A percentile compares a stretch with the other conserved stretches of the same genome.
These are phyloP conservation scores for Ormyrus pomaceus DNA, from an alignment of 2,888 invertebrate species.

Conservation along the genomic window DNA sequence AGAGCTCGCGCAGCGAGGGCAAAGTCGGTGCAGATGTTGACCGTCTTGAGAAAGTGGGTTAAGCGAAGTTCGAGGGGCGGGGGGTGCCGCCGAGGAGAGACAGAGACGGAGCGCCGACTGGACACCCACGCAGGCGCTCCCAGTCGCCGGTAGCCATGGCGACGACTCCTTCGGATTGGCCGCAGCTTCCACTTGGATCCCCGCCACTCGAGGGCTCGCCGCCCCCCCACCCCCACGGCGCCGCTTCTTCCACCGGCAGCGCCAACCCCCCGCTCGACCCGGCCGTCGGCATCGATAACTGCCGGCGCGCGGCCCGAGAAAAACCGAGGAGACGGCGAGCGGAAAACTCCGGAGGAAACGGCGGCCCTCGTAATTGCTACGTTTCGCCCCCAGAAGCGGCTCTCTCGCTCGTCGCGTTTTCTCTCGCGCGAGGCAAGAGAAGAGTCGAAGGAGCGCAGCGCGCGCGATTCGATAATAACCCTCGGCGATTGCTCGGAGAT, in stretches of 20 bases:
- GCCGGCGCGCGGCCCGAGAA: conserved; percentile 58
- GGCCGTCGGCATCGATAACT: conserved; percentile 58
- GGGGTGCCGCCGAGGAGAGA: not conserved
- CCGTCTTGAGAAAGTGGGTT: conserved; percentile 69
- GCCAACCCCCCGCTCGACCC: too few relatives aligned
- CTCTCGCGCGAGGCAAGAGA: too few relatives aligned
- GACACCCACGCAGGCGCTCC: conserved; percentile 35
- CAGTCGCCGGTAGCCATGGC: conserved; percentile 74
- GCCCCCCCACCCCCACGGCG: conserved; percentile 59
- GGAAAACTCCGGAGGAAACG: conserved; percentile 46
- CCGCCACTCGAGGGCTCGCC: conserved; percentile 63
- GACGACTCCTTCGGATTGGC: conserved; percentile 75
- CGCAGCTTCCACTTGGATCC: conserved; percentile 73
- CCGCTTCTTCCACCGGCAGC: conserved; percentile 57
- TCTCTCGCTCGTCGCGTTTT: too few relatives aligned
- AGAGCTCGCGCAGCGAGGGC: too few relatives aligned
- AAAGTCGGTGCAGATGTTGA: conserved; percentile 45
- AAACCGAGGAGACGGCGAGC: conserved; percentile 41
- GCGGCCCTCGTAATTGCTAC: conserved; percentile 6
- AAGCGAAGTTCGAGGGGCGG: conserved; percentile 64
- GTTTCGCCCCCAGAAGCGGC: too few relatives aligned
- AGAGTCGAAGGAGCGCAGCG: too few relatives aligned
- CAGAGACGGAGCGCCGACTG: conserved; percentile 28
- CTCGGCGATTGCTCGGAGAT: too few relatives aligned
- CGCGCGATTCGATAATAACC: too few relatives aligned